These are phyloP conservation scores for Seira sanloemensis DNA, from an alignment of 2,888 invertebrate genomes.

Conservation along the genomic window DNA sequence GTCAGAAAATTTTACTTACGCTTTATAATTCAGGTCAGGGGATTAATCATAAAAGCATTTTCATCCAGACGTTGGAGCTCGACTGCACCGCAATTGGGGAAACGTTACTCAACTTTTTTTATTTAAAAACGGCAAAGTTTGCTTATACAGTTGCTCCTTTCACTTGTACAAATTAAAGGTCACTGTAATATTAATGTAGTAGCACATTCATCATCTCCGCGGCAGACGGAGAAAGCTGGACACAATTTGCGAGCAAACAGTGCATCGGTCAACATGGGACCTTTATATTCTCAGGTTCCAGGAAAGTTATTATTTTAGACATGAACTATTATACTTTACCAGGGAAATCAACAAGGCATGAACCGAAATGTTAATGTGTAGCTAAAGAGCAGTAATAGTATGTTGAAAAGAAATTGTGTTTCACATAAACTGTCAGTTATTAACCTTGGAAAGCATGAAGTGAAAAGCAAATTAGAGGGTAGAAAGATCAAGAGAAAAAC, in stretches of 20 bases:
- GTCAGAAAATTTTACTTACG: slow-evolving; percentile 38
- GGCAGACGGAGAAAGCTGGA: neutral
- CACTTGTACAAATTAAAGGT: neutral
- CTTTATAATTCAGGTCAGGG: slow-evolving; percentile 24
- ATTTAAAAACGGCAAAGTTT: neutral
- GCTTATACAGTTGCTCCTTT: slow-evolving; percentile 1
- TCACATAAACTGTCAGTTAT: neutral
- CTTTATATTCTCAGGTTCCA: neutral
- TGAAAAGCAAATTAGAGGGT: too few relatives aligned
- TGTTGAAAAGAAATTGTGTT: neutral
- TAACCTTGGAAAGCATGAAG: neutral
- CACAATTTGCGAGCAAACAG: slow-evolving; percentile 2
- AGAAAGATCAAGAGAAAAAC: neutral
- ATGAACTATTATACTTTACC: neutral
- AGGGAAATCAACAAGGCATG: neutral
- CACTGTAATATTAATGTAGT: slow-evolving; percentile 5
- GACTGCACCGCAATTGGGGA: neutral
- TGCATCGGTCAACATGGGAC: neutral
- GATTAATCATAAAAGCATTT: slow-evolving; percentile 47
- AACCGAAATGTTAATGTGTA: slow-evolving; percentile 12
- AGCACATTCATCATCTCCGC: neutral
- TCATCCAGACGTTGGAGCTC: neutral
- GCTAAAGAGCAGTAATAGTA: slow-evolving; percentile 2
- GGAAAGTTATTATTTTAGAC: neutral
- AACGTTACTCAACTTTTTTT: neutral